phyloP scores from a whole-genome alignment of 2,113 vertebrate species.

The Tapirus terrestris region DNA sequence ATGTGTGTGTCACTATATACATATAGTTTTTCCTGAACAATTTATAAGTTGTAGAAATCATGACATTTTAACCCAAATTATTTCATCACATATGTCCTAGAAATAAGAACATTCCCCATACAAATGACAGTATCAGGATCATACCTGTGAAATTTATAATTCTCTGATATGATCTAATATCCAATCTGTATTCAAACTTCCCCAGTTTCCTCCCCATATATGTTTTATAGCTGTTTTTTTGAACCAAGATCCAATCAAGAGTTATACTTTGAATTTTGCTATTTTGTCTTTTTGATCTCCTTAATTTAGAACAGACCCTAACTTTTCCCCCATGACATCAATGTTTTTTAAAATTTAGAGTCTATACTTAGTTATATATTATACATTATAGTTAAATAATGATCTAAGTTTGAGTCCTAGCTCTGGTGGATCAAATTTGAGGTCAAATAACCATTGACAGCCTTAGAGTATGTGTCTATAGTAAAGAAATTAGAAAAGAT shows the following conservation, averaged over 20 bases:
- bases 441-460: neutral
- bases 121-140: neutral
- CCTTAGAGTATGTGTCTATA: neutral
- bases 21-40: neutral
- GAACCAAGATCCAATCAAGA: neutral
- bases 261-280: neutral
- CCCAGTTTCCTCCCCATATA: neutral
- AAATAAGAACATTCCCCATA: neutral
- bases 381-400: slow-evolving; percentile 22
- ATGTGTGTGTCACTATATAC: neutral
- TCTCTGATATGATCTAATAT: neutral
- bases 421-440: slow-evolving; percentile 8
- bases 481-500: slow-evolving; percentile 12
- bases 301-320: slow-evolving; percentile 1
- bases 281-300: neutral
- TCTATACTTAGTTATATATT: slow-evolving; percentile 20
- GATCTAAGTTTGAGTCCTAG: neutral
- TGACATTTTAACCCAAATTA: neutral
- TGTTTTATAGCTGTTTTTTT: neutral
- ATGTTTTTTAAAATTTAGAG: neutral
- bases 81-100: neutral
- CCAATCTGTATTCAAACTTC: neutral
- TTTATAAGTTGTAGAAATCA: neutral
- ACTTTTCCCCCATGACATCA: neutral
- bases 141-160: neutral